Conservation (phyloP, 2,888 invertebrate species). For the Cyclophora albipunctata region DNA sequence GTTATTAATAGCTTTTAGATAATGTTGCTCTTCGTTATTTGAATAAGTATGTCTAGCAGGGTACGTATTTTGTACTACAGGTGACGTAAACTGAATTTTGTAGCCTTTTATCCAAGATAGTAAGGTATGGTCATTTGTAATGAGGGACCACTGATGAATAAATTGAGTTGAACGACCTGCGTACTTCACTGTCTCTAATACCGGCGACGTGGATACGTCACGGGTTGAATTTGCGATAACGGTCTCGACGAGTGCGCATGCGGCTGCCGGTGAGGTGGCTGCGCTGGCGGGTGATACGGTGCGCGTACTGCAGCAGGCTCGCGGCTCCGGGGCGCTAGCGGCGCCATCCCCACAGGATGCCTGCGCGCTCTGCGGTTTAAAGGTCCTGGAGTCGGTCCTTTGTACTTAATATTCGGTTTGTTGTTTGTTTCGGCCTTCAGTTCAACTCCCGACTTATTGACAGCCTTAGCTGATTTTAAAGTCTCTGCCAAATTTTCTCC, state of each 20-base stretch:
- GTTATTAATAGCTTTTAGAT: not conserved
- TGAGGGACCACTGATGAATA: not conserved
- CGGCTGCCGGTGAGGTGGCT: not conserved
- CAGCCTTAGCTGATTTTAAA: not conserved
- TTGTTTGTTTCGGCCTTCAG: not conserved
- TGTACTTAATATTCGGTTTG: not conserved
- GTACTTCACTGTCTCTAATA: constrained; percentile 1
- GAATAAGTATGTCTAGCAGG: not conserved
- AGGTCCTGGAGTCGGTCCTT: not conserved
- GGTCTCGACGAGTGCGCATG: not conserved
- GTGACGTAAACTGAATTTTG: not conserved
- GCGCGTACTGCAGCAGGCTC: not conserved
- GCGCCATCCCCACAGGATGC: not conserved
- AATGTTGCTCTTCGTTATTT: not conserved
- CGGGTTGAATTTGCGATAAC: not conserved
- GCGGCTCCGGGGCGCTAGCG: not conserved
- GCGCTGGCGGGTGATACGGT: not conserved
- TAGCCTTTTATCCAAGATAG: constrained; percentile 2
- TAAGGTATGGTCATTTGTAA: constrained; percentile 1
- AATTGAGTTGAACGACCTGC: not conserved
- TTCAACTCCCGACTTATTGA: not conserved
- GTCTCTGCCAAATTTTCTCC: not conserved
- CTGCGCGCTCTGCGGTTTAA: constrained; percentile 1
- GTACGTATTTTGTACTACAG: not conserved
- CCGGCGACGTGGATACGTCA: not conserved